phyloP scores from a whole-genome alignment of 2,888 invertebrate genomes.

The Drosophila emarginata region DNA sequence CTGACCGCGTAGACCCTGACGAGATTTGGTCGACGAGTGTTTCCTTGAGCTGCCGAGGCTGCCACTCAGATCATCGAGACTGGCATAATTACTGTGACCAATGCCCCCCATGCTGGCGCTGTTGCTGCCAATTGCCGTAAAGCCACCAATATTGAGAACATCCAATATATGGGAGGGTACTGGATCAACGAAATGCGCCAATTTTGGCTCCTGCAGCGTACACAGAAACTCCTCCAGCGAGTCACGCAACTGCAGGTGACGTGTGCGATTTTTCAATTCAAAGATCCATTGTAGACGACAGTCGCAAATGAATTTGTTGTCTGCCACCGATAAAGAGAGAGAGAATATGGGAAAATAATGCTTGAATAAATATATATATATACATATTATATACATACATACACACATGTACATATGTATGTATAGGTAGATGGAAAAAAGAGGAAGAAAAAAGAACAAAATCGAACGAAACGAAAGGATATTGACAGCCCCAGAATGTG shows the following conservation, averaged over 20 bases:
- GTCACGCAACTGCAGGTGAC: constrained; percentile 87
- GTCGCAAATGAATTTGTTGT: constrained; percentile 92
- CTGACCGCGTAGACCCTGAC: constrained; percentile 70
- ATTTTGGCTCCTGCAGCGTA: constrained; percentile 84
- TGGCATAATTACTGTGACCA: constrained; percentile 56
- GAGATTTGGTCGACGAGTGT: constrained; percentile 54
- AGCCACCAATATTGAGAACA: constrained; percentile 71
- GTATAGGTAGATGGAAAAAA: neutral
- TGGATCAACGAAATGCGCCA: constrained; percentile 76
- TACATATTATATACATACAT: constrained; percentile 12
- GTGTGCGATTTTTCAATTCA: constrained; percentile 87
- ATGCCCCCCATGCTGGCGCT: constrained; percentile 66
- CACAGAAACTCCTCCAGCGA: constrained; percentile 89
- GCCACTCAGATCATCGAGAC: constrained; percentile 56
- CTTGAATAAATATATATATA: constrained; percentile 1
- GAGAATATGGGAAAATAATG: constrained; percentile 30
- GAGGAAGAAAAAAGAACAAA: constrained; percentile 14
- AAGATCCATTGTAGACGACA: constrained; percentile 92
- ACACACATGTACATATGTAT: neutral
- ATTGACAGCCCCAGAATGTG: constrained; percentile 45
- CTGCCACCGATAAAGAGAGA: constrained; percentile 84
- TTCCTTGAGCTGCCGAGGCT: constrained; percentile 41
- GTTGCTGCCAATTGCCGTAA: constrained; percentile 68
- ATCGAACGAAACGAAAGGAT: constrained; percentile 35
- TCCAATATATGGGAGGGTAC: constrained; percentile 76